These are phyloP conservation scores for Microvelia longipes DNA, from an alignment of 1,140 invertebrate genomes.

Conservation along the genomic window DNA sequence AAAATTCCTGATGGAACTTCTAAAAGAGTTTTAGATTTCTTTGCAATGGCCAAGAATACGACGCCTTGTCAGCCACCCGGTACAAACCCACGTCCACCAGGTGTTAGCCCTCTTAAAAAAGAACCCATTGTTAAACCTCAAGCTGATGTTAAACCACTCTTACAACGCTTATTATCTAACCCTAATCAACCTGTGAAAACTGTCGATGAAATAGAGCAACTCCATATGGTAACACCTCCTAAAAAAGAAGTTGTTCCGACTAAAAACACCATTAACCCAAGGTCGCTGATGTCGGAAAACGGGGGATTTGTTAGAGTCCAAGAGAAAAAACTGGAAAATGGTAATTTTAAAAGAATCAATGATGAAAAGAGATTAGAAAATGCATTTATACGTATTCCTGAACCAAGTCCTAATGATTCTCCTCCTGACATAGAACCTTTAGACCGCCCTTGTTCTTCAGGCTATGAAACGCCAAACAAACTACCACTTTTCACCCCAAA, in stretches of 20 bases:
- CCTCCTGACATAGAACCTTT: background rate
- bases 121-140: background rate
- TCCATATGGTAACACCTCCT: slow-evolving; percentile 56
- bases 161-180: slow-evolving; percentile 47
- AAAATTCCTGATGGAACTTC: slow-evolving; percentile 9
- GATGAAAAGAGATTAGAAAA: no score
- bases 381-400: background rate
- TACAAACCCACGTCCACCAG: slow-evolving; percentile 8
- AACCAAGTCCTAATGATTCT: slow-evolving; percentile 1
- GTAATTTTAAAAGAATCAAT: background rate
- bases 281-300: background rate
- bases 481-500: slow-evolving; percentile 63
- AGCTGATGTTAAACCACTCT: slow-evolving; percentile 12
- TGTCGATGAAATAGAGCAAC: slow-evolving; percentile 76
- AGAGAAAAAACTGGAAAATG: background rate
- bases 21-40: slow-evolving; percentile 65
- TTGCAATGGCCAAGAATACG: slow-evolving; percentile 51
- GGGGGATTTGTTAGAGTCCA: no score
- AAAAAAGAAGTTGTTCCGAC: slow-evolving; percentile 28
- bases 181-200: slow-evolving; percentile 62
- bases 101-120: background rate
- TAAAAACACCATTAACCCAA: background rate
- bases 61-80: slow-evolving; percentile 14
- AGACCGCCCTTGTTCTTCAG: background rate
- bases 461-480: slow-evolving; percentile 37